Base-by-base conservation (phyloP, 2,113 vertebrate genomes). In the Falcunculus frontatus region DNA sequence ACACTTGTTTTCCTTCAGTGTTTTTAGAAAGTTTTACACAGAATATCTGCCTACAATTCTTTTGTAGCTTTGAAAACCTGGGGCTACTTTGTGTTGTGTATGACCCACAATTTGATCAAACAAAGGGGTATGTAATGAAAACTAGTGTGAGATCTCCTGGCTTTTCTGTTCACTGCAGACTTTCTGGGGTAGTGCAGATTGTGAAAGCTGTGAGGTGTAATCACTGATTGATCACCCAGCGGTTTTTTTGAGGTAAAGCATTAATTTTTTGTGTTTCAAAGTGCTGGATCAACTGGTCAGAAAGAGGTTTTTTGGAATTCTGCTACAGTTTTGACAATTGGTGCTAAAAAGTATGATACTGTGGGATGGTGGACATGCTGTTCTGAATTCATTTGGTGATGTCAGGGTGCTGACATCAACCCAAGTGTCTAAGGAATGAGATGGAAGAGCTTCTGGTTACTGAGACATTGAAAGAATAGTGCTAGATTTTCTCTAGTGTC, bases 341-440 rank as follows among this genome's bases (percentile, higher is more conserved):
- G 27, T 63, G 32, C n/a, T 23, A 53, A 84, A 72, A 89, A 47
- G 19, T 65, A 65, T 33, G 26, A 6, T 74, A 16, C 11, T 59
- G 0, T 63, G 60, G 39, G 33, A 39, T 7, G 3, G 30, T 4
- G 9, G 21, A 21, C 0, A 0, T 25, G 13, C 3, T 63, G 16
- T 68, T 89, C 50, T 56, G 59, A 77, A 27, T 41, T 64, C 1
- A 2, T n/a, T 70, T n/a, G 32, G 12, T 68, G 30, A 42, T 81
- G 29, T 59, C 11, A 30, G 13, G 13, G 3, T 85, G n/a, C 55
- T 90, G 46, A 29, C 22, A 33, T 60, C 35, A 69, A 27, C 39
- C 44, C 7, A 30, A 29, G 13, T 41, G 32, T 57, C 19, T 55
- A 62, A 37, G 59, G 41, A 65, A 57, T 22, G 7, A 80, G 52